Conservation (phyloP, 2,888 invertebrate species). For the Phasia obesa region DNA sequence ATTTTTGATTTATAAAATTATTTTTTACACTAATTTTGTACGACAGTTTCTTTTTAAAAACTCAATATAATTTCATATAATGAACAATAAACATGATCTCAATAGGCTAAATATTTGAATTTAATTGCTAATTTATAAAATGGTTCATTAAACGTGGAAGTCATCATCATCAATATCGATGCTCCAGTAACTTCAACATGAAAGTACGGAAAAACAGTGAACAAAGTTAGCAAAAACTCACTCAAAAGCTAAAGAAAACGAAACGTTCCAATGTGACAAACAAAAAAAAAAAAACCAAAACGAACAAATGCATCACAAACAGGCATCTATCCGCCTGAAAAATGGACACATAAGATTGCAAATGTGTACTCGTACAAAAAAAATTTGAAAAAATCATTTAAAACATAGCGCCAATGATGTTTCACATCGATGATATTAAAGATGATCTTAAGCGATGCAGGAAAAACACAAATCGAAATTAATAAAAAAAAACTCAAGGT, state of each 20-base stretch:
- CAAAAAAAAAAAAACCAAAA: slow-evolving; percentile 37
- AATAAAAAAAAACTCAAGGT: slow-evolving; percentile 49
- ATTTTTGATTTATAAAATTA: too few relatives aligned
- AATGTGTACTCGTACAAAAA: not conserved
- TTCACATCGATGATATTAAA: slow-evolving; percentile 69
- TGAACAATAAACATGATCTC: too few relatives aligned
- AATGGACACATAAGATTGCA: not conserved
- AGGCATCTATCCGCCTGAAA: slow-evolving; percentile 45
- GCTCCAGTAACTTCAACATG: not conserved
- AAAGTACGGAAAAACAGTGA: not conserved
- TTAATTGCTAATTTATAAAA: too few relatives aligned
- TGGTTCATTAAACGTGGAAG: slow-evolving; percentile 59
- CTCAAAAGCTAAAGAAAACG: slow-evolving; percentile 19
- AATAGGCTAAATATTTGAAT: too few relatives aligned
- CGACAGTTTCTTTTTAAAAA: too few relatives aligned
- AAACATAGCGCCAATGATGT: slow-evolving; percentile 69
- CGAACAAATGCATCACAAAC: slow-evolving; percentile 30
- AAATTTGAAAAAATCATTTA: slow-evolving; percentile 43
- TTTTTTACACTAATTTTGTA: too few relatives aligned
- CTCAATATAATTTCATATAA: too few relatives aligned
- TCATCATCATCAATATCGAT: slow-evolving; percentile 21
- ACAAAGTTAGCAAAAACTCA: slow-evolving; percentile 34
- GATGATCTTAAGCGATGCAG: slow-evolving; percentile 64
- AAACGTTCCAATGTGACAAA: slow-evolving; percentile 37
- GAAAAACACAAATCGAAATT: slow-evolving; percentile 22